Conservation (phyloP, 2,113 vertebrate species). For the Carlito syrichta region DNA sequence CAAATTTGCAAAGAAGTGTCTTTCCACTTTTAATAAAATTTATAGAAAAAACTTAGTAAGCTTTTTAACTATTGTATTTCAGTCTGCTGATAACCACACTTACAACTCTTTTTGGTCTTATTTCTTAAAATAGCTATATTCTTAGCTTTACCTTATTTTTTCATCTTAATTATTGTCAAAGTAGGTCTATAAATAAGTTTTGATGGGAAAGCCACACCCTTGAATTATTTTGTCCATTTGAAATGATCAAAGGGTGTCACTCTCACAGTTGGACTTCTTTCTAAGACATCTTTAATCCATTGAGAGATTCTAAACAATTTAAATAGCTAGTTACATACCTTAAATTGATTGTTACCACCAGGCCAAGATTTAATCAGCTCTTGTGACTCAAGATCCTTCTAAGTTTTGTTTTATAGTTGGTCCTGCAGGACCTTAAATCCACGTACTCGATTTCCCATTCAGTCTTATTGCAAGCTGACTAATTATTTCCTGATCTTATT, state of each 20-base stretch:
- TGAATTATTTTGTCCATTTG: background rate
- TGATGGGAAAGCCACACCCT: background rate
- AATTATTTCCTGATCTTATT: background rate
- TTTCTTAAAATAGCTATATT: background rate
- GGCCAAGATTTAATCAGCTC: background rate
- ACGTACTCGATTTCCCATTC: background rate
- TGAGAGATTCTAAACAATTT: background rate
- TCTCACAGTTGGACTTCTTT: background rate
- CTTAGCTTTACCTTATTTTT: background rate
- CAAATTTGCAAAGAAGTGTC: background rate
- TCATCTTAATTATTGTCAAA: background rate
- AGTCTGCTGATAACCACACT: background rate
- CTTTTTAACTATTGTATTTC: background rate
- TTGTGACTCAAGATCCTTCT: background rate
- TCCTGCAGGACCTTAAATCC: background rate
- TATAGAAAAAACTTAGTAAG: background rate
- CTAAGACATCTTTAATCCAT: background rate
- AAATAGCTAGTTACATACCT: background rate
- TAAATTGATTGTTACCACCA: background rate
- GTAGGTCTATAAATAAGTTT: background rate
- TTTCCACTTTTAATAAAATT: slow-evolving; percentile 24
- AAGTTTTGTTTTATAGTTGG: background rate
- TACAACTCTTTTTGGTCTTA: background rate
- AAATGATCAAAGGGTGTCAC: background rate
- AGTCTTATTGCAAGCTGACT: background rate